Evolutionary conservation across 2,888 invertebrate species (phyloP).

Genomic region (Phytoseiulus persimilis): DNA sequence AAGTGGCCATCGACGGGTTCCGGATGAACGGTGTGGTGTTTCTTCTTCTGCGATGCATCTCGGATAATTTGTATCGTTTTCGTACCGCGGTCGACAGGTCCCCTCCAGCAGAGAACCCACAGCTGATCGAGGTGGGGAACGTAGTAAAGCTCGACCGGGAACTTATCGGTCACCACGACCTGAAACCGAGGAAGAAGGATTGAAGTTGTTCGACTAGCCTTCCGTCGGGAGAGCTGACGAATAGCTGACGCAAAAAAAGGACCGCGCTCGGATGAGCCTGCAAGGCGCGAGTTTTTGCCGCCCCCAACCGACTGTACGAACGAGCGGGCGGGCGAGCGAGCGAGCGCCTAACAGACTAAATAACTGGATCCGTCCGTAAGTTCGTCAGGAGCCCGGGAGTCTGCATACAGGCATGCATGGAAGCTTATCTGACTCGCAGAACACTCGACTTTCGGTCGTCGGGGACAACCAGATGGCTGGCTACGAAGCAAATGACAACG

Average conservation of each 20-base stretch:
- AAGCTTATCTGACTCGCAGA: neutral
- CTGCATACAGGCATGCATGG: neutral
- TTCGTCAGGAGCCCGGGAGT: neutral
- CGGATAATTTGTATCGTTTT: conserved; percentile 57
- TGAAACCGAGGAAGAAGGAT: conserved; percentile 46
- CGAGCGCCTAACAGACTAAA: neutral
- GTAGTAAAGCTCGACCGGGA: conserved; percentile 63
- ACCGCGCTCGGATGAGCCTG: neutral
- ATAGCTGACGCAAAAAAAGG: too few species aligned
- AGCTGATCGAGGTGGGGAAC: conserved; percentile 65
- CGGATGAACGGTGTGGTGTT: conserved; percentile 64
- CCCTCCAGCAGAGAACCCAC: conserved; percentile 65
- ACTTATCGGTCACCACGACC: conserved; percentile 65
- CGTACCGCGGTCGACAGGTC: conserved; percentile 48
- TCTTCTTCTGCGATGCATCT: conserved; percentile 63
- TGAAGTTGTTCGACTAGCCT: neutral
- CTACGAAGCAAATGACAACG: neutral
- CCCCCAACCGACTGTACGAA: neutral
- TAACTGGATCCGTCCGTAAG: neutral
- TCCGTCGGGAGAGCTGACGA: neutral
- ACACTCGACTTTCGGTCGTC: neutral
- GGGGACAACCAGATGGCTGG: neutral
- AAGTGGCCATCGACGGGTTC: conserved; percentile 68
- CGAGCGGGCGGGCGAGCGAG: neutral
- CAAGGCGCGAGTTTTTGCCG: neutral